Conservation (phyloP, 2,113 vertebrate genomes). For the Myotis brandtii region DNA sequence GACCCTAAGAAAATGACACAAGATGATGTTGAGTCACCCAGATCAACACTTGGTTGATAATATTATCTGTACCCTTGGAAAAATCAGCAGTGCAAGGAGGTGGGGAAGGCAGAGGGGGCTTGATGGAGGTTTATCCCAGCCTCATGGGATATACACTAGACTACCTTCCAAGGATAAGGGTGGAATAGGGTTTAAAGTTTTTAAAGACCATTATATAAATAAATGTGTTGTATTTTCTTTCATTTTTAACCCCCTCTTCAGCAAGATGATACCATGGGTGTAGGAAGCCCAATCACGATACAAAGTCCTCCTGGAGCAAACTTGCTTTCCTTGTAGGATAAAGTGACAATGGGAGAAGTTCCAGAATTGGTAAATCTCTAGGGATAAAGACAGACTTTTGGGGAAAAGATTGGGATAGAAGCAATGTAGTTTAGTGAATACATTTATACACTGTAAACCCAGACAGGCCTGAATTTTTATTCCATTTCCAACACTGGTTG, state of each 20-base stretch:
- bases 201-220: neutral
- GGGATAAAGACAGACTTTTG: neutral
- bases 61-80: neutral
- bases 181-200: neutral
- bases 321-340: neutral
- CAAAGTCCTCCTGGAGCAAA: neutral
- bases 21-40: neutral
- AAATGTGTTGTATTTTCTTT: neutral
- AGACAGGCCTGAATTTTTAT: neutral
- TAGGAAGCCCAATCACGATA: neutral
- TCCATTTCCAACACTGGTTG: neutral
- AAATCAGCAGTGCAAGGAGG: neutral
- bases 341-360: neutral
- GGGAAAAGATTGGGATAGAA: neutral
- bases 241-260: neutral
- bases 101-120: neutral
- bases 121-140: neutral
- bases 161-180: neutral
- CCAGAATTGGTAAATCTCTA: neutral
- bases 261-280: neutral
- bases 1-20: constrained; percentile 75
- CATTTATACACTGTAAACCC: neutral
- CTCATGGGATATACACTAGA: neutral
- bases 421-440: neutral
- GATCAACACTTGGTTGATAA: neutral